Base-by-base conservation (phyloP, 2,888 invertebrate species). In the Lottia scabra region DNA sequence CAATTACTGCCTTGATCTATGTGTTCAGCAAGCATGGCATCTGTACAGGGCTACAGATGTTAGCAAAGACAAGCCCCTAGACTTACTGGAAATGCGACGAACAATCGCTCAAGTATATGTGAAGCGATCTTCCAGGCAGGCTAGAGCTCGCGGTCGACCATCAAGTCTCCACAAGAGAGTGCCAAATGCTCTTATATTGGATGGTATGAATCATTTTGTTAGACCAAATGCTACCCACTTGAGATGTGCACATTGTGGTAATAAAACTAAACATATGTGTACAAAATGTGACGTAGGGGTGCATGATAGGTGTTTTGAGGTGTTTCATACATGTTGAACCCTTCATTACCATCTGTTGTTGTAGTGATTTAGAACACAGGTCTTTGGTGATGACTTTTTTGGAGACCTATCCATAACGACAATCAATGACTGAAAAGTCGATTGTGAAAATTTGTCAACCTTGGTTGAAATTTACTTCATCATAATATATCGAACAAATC, bases 21-120 rank as follows among this genome's bases (percentile, higher is more conserved):
- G 30, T 30, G 30, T 30, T 30, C 30, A 5, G 30, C 30, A 30
- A 30, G 30, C 30, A 30, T 30, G 30, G 30, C 67, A 26, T 67
- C 46, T 56, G 27, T 67, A 46, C 45, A 67, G 67, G 62, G 43
- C 23, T 23, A 48, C 48, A 38, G 62, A 30, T 19, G 56, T 62
- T 38, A 44, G 62, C 48, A 68, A 62, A 38, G 38, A 4, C 30
- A 46, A 68, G 38, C 68, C 48, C 43, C 27, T 68, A 62, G 68
- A 68, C 62, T 62, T 68, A 19, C 56, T 68, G 23, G 68, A 56
- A 38, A 23, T 62, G 16, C 68, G 68, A 56, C n/a, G 46, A n/a
- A 23, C 44, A 5, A n/a, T 38, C 45, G 66, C 45, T 45, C n/a
- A 44, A 23, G 67, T 67, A 4, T 44, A 67, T 27, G 62, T 48